Evolutionary conservation across 1,140 invertebrate species (phyloP).

Genomic region (Drosophila mojavensis): DNA sequence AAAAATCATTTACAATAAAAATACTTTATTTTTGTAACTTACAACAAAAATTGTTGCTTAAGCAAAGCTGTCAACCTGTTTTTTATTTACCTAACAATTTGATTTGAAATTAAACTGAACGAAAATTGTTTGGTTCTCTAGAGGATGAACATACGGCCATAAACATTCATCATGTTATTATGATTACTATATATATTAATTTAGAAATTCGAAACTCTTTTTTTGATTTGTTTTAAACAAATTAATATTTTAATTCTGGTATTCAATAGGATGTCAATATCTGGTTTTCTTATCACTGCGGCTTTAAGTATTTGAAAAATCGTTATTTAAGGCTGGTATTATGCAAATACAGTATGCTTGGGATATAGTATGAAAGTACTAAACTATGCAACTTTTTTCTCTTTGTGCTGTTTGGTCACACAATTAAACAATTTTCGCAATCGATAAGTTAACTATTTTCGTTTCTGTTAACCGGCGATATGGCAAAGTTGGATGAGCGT

Average conservation of each 20-base stretch:
- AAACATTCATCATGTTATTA: too few species aligned
- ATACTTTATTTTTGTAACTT: not conserved
- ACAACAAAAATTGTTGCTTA: too few species aligned
- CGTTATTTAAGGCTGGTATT: not conserved
- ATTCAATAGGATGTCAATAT: not conserved
- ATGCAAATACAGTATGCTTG: not conserved
- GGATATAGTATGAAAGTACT: not conserved
- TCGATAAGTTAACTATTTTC: conserved; percentile 25
- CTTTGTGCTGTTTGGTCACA: conserved; percentile 26
- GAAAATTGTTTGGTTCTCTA: too few species aligned
- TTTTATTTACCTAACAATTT: too few species aligned
- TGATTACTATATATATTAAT: too few species aligned
- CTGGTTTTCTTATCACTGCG: not conserved
- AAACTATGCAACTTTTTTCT: conserved; percentile 1
- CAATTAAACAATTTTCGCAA: conserved; percentile 10
- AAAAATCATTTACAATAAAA: not conserved
- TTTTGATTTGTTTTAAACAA: too few species aligned
- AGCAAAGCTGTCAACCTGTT: too few species aligned
- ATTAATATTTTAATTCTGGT: too few species aligned
- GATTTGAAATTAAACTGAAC: too few species aligned
- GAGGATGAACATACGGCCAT: too few species aligned
- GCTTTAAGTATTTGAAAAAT: not conserved
- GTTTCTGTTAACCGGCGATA: conserved; percentile 29
- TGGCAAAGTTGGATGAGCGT: conserved; percentile 80
- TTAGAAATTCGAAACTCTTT: too few species aligned